Percentiles rank a stretch among this genome's conserved stretches.
Evolutionary conservation across 2,113 vertebrate genomes (phyloP).

Genomic region (Rhinolophus ferrumequinum): DNA sequence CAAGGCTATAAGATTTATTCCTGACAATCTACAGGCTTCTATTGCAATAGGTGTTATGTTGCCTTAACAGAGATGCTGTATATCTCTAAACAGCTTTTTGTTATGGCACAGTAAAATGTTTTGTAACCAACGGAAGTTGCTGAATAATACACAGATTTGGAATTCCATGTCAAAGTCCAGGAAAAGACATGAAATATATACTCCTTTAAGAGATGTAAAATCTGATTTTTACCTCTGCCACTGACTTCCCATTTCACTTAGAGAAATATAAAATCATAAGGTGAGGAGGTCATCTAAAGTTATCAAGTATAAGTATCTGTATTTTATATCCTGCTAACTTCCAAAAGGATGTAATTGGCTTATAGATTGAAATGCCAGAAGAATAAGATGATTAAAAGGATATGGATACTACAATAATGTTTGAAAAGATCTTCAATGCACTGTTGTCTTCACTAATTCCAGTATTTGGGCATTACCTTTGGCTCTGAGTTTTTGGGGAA

Average conservation of each 20-base stretch:
- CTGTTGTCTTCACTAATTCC: background rate
- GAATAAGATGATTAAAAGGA: background rate
- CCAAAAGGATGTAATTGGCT: background rate
- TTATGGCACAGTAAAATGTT: conserved; percentile 45
- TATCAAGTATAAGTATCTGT: background rate
- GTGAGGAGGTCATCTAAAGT: background rate
- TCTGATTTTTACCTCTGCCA: conserved; percentile 41
- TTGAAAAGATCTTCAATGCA: background rate
- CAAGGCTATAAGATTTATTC: conserved; percentile 57
- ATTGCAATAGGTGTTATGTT: conserved; percentile 24
- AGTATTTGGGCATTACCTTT: background rate
- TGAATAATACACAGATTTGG: background rate
- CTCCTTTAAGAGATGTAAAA: background rate
- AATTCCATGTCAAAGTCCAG: conserved; percentile 1
- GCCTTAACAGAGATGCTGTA: conserved; percentile 1
- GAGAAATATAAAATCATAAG: background rate
- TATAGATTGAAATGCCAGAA: conserved; percentile 1
- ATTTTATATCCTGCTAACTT: background rate
- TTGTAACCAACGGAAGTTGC: background rate
- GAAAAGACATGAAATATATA: conserved; percentile 1
- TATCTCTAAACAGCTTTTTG: conserved; percentile 37
- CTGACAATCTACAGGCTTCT: conserved; percentile 39
- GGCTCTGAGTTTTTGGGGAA: background rate
- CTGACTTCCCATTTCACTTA: background rate
- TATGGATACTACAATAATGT: background rate